phyloP scores from a whole-genome alignment of 2,797 vertebrate genomes.

The Amniataba percoides region DNA sequence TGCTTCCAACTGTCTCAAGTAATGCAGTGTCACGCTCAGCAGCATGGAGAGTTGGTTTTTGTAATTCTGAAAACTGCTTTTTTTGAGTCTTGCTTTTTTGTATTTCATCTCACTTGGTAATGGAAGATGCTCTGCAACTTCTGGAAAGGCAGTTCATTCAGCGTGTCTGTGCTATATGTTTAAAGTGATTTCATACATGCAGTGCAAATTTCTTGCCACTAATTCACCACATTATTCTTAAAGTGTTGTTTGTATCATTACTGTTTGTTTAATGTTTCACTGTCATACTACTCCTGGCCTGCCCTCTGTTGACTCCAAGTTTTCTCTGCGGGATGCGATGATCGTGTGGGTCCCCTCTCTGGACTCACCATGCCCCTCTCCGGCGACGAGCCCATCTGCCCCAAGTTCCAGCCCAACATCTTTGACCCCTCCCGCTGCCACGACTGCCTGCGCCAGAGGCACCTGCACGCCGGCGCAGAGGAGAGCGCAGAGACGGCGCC shows the following conservation, averaged over 20 bases:
- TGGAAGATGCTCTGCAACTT: neutral
- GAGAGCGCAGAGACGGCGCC: constrained; percentile 29
- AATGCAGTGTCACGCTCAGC: neutral
- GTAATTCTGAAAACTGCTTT: neutral
- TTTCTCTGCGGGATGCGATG: constrained; percentile 60
- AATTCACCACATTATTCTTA: neutral
- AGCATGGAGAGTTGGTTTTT: neutral
- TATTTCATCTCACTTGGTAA: neutral
- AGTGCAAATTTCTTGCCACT: neutral
- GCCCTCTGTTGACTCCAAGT: constrained; percentile 35
- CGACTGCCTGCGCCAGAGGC: constrained; percentile 87
- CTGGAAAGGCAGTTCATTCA: neutral
- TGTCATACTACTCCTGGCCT: neutral
- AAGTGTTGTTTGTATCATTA: neutral
- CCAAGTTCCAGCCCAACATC: constrained; percentile 89
- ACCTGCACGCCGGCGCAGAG: constrained; percentile 76
- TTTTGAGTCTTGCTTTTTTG: neutral
- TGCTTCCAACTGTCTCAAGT: constrained; percentile 14
- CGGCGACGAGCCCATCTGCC: constrained; percentile 79
- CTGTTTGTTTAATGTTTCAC: neutral
- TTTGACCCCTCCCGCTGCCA: constrained; percentile 90
- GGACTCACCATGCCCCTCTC: constrained; percentile 82
- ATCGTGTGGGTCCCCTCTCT: constrained; percentile 40
- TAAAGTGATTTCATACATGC: neutral
- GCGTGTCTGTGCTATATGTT: neutral